Evolutionary conservation across 1,140 invertebrate species (phyloP).

Genomic region (Drosophila takahashii): DNA sequence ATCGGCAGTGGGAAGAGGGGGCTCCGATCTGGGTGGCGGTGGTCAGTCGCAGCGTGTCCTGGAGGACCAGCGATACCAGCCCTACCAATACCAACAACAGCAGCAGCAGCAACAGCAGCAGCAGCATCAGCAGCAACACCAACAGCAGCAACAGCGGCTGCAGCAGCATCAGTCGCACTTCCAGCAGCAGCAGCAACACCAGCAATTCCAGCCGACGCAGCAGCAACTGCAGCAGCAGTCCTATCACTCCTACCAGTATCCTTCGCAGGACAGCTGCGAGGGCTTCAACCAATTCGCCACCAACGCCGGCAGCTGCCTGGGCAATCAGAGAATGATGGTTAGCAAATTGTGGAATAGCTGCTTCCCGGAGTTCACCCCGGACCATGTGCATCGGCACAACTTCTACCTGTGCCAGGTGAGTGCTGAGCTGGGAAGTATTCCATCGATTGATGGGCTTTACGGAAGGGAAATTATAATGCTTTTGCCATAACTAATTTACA

Average conservation of each 20-base stretch:
- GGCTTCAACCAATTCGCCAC: conserved; percentile 77
- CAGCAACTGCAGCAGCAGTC: conserved; percentile 62
- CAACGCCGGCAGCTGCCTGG: conserved; percentile 73
- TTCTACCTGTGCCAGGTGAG: conserved; percentile 83
- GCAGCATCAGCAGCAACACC: conserved; percentile 48
- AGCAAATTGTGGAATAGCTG: conserved; percentile 84
- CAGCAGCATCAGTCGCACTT: conserved; percentile 34
- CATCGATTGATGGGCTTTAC: too few species aligned
- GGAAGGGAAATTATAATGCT: too few species aligned
- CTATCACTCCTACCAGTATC: conserved; percentile 72
- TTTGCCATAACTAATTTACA: too few species aligned
- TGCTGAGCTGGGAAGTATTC: too few species aligned
- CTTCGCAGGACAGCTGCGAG: conserved; percentile 80
- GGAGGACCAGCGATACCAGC: conserved; percentile 65
- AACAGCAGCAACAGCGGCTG: conserved; percentile 33
- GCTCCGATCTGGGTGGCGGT: conserved; percentile 60
- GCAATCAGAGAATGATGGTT: conserved; percentile 84
- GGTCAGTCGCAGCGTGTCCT: conserved; percentile 54
- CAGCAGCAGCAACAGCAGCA: conserved; percentile 52
- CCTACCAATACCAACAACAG: conserved; percentile 55
- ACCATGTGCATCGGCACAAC: conserved; percentile 83
- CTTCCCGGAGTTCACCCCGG: conserved; percentile 83
- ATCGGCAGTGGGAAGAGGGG: conserved; percentile 32
- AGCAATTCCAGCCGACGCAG: conserved; percentile 52
- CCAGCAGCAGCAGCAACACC: conserved; percentile 44